Base-by-base conservation (phyloP, 2,113 vertebrate species). In the Phrynosoma blainvillii region DNA sequence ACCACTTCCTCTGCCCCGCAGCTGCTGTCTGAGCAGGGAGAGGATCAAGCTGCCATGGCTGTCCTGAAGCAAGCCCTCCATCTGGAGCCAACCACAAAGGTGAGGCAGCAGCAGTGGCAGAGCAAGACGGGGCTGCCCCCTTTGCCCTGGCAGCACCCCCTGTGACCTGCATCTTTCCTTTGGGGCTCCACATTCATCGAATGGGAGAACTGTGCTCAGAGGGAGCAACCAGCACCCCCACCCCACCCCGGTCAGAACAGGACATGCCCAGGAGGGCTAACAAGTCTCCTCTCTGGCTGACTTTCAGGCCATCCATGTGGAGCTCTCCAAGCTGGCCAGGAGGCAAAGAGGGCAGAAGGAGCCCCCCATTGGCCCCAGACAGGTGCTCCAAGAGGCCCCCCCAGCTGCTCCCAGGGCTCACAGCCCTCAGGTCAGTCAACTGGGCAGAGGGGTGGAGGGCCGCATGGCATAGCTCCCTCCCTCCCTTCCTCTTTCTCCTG, bases 61-160 rank as follows among this genome's bases (percentile, higher is more conserved):
- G 86, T 94, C 79, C 96, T 98, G 88, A 97, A 94, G 94, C 97
- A 92, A 94, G 98, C 98, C 75, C 92, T 98, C 95, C 97, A 97
- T 95, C 93, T 98, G 92, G 98, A 98, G 92, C 98, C 98, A 5
- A 87, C 97, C 85, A 98, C 93, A 87, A 98, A 98, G 97, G 97
- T 98, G 91, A 94, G 95, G 4, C 1, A 23, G 23, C 23, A 25
- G 66, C 13, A 18, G 14, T 18, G 14, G 59, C 47, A 47, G 47
- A 47, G 47, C 47, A 4, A 47, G 47, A 47, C 47, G 7, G 47
- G 7, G 47, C 47, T 5, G 47, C 62, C 62, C 13, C 62, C 62
- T 65, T 65, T 10, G 5, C 47, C 47, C 47, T 47, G 47, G 47
- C 47, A 47, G 47, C 47, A 47, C 47, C 47, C 59, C 62, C 20